A percentile compares a stretch with the other conserved stretches of the same genome.
Conservation (phyloP, 2,888 invertebrate species). For the Malachius bipustulatus region DNA sequence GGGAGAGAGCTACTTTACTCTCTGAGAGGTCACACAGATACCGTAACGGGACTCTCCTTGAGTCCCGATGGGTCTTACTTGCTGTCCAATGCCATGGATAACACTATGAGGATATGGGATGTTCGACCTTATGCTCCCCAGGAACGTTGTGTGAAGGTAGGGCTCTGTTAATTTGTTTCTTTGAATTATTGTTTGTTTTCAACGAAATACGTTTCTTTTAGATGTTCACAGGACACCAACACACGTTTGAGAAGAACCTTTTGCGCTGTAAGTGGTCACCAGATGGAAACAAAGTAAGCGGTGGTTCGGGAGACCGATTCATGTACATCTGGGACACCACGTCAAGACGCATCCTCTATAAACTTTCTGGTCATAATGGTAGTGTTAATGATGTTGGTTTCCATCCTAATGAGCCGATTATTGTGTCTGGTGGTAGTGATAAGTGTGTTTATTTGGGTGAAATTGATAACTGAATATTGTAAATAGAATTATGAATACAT, state of each 20-base stretch:
- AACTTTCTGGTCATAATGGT: constrained; percentile 95
- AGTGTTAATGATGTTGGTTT: constrained; percentile 95
- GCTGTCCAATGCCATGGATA: constrained; percentile 95
- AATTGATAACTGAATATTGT: too few species aligned
- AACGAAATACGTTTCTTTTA: constrained; percentile 6
- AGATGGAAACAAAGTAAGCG: constrained; percentile 81
- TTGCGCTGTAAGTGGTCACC: constrained; percentile 87
- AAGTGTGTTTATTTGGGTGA: constrained; percentile 93
- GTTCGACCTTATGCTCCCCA: constrained; percentile 87
- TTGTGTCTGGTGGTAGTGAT: constrained; percentile 89
- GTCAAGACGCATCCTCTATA: constrained; percentile 81
- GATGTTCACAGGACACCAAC: constrained; percentile 59
- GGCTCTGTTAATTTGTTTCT: too few species aligned
- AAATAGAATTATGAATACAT: too few species aligned
- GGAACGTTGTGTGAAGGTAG: constrained; percentile 85
- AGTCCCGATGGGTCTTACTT: constrained; percentile 82
- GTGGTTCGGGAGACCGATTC: constrained; percentile 91
- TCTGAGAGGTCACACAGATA: constrained; percentile 89
- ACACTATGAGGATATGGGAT: constrained; percentile 92
- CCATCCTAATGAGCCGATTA: constrained; percentile 86
- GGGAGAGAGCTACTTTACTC: constrained; percentile 58
- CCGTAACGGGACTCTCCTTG: constrained; percentile 79
- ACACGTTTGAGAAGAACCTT: constrained; percentile 96
- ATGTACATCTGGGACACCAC: constrained; percentile 97
- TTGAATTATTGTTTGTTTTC: constrained; percentile 1